phyloP scores from a whole-genome alignment of 2,113 vertebrate genomes.

The Empidonax alnorum region DNA sequence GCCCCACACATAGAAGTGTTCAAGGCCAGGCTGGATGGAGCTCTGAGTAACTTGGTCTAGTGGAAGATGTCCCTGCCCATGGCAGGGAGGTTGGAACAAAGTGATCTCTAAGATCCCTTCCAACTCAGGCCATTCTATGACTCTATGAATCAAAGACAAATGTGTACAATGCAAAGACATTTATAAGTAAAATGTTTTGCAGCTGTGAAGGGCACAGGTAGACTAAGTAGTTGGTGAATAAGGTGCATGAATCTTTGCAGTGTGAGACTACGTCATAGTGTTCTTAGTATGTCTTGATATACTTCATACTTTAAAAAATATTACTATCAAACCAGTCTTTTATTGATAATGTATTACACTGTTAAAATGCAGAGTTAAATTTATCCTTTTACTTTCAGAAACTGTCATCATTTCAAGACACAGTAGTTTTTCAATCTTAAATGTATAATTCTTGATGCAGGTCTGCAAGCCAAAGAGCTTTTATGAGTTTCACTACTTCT shows the following conservation, averaged over 20 bases:
- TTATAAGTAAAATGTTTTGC: neutral
- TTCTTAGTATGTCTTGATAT: neutral
- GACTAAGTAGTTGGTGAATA: neutral
- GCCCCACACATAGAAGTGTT: neutral
- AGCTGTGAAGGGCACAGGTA: neutral
- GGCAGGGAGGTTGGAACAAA: neutral
- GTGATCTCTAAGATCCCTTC: neutral
- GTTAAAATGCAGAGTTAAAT: neutral
- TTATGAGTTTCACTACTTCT: neutral
- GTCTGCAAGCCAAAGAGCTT: neutral
- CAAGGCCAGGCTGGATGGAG: neutral
- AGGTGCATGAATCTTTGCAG: neutral
- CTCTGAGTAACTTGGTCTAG: neutral
- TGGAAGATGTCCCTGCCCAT: neutral
- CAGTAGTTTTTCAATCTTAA: neutral
- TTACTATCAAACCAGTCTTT: neutral
- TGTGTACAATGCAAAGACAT: neutral
- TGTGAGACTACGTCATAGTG: neutral
- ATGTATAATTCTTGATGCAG: neutral
- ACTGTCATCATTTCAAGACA: neutral
- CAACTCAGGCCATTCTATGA: neutral
- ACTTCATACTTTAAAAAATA: neutral
- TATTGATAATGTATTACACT: neutral
- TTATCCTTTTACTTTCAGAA: neutral
- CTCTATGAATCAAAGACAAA: neutral